Evolutionary conservation across 2,888 invertebrate genomes (phyloP).

Genomic region (Ochropleura leucogaster): DNA sequence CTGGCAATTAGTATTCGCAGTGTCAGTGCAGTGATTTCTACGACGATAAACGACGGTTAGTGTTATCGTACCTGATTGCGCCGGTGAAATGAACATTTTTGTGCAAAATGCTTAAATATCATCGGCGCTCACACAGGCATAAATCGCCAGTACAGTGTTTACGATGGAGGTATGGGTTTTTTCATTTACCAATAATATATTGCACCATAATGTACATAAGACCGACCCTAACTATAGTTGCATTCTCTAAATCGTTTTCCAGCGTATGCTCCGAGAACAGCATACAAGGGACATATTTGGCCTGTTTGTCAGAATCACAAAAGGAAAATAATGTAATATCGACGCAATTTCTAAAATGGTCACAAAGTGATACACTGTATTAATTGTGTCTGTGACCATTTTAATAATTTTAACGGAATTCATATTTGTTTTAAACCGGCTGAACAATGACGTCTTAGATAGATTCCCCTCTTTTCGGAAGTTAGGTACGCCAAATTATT

Average conservation of each 20-base stretch:
- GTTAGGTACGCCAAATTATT: too few species aligned
- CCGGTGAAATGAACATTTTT: conserved; percentile 89
- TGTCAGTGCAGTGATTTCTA: conserved; percentile 70
- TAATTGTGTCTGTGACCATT: too few species aligned
- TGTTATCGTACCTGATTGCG: conserved; percentile 67
- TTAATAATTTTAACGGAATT: too few species aligned
- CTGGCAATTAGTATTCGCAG: conserved; percentile 68
- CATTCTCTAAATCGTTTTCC: background rate
- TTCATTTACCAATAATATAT: background rate
- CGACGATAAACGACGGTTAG: conserved; percentile 70
- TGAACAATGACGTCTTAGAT: too few species aligned
- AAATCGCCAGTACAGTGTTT: conserved; percentile 89
- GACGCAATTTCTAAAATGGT: too few species aligned
- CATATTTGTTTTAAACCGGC: too few species aligned
- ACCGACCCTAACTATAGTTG: background rate
- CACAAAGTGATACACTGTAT: too few species aligned
- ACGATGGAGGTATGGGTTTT: conserved; percentile 85
- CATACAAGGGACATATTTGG: too few species aligned
- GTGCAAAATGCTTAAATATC: conserved; percentile 90
- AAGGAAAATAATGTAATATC: too few species aligned
- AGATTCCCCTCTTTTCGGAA: too few species aligned
- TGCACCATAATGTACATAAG: background rate
- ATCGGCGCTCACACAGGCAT: conserved; percentile 89
- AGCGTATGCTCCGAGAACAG: background rate
- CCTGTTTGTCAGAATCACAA: too few species aligned